phyloP scores from a whole-genome alignment of 2,888 invertebrate species.

The Syrphus vitripennis region DNA sequence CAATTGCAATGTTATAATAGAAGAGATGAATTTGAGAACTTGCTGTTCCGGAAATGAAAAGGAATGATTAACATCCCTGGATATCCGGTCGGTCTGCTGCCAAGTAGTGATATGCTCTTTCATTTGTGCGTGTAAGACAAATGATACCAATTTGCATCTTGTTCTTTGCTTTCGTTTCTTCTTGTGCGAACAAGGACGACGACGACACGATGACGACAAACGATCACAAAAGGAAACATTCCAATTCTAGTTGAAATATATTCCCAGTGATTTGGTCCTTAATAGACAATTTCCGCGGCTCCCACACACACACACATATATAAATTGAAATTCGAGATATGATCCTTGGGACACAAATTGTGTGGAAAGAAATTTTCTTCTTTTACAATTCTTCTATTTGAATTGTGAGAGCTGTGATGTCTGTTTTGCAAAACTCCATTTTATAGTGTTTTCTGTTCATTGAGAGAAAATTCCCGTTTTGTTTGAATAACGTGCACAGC shows the following conservation, averaged over 20 bases:
- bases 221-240: conserved; percentile 41
- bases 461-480: conserved; percentile 10
- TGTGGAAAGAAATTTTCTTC: neutral
- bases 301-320: neutral
- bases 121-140: conserved; percentile 64
- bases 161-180: neutral
- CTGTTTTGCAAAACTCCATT: neutral
- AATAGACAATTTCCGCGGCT: conserved; percentile 68
- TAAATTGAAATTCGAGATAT: conserved; percentile 37
- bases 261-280: conserved; percentile 43
- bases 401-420: neutral
- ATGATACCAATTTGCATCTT: conserved; percentile 64
- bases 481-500: conserved; percentile 56
- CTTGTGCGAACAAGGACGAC: neutral
- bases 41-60: conserved; percentile 14
- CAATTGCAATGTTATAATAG: conserved; percentile 4
- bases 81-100: neutral
- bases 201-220: neutral
- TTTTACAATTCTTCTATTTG: neutral
- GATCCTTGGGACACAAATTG: conserved; percentile 21
- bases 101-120: conserved; percentile 33
- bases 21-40: conserved; percentile 17
- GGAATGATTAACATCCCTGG: conserved; percentile 50
- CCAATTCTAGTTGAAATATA: conserved; percentile 68
- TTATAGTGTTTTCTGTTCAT: neutral